These are phyloP conservation scores for Hypsopygia costalis DNA, from an alignment of 2,888 invertebrate species.

Conservation along the genomic window DNA sequence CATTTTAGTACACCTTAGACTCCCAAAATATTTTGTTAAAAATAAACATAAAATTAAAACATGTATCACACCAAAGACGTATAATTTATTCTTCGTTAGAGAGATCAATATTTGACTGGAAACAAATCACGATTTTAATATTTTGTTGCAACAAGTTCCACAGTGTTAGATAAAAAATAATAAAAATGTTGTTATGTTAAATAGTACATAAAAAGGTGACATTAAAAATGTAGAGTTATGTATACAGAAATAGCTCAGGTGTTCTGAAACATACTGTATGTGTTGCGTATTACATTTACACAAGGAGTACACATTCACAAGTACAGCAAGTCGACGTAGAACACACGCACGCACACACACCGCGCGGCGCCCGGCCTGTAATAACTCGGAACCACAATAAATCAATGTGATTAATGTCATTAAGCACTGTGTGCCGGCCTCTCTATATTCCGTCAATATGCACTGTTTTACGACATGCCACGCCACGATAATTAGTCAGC, in stretches of 20 bases:
- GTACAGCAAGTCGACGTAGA: constrained; percentile 32
- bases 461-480: constrained; percentile 79
- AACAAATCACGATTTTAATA: too few species aligned
- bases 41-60: too few species aligned
- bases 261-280: constrained; percentile 57
- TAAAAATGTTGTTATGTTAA: too few species aligned
- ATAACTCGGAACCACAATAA: constrained; percentile 81
- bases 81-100: too few species aligned
- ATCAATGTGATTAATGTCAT: constrained; percentile 82
- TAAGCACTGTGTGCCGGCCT: constrained; percentile 80
- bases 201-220: too few species aligned
- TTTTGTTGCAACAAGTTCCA: too few species aligned
- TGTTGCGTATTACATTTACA: constrained; percentile 61
- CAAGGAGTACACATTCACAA: constrained; percentile 59
- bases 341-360: constrained; percentile 64
- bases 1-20: too few species aligned
- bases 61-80: too few species aligned
- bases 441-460: constrained; percentile 81
- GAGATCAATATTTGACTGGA: too few species aligned
- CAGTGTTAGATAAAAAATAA: too few species aligned
- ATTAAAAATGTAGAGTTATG: too few species aligned
- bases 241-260: constrained; percentile 26
- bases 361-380: constrained; percentile 66
- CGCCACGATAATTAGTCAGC: constrained; percentile 79
- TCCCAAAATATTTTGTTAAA: too few species aligned